Base-by-base conservation (phyloP, 2,797 vertebrate species). In the Alectoris magna region DNA sequence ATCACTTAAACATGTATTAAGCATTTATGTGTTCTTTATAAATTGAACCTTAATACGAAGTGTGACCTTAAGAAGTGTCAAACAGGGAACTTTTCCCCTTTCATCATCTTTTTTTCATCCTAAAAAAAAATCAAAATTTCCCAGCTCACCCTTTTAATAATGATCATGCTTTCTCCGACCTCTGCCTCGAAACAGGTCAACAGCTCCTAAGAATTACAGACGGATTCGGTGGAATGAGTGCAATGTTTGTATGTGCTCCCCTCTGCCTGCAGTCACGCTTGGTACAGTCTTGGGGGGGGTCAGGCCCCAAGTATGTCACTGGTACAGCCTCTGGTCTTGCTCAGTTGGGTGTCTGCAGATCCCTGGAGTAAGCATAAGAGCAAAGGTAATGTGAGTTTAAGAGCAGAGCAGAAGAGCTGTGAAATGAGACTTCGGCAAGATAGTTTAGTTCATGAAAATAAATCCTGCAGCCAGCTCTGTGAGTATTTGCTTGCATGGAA, bases 1-100 rank as follows among this genome's bases (percentile, higher is more conserved):
- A 84, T 91, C 89, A 93, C 73, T 81, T 95, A 69, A 78, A 70
- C 43, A 13, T 24, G 17, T 70, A 73, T 87, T 93, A 92, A 92
- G 82, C 83, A 87, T 88, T 94, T 93, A 95, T 68, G 15, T 78
- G n/a, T 66, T 80, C 81, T 83, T 93, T 91, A 78, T 81, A 92
- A 93, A 86, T 93, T 82, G 67, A 89, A 38, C 34, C 63, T 75
- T 92, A 81, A 87, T 94, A 91, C 38, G 31, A 91, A 70, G 24
- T 36, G 27, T 92, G 87, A 88, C 82, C 84, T 94, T 91, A 92
- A 75, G 70, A 93, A 41, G 36, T 41, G 24, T 93, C 84, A 69
- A 85, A 73, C 8, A 10, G 39, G 19, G 59, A 94, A 48, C 70
- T 81, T 85, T 51, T 18, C 36, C 21, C 36, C 46, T 84, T 75